A percentile compares a stretch with the other conserved stretches of the same genome.
These are phyloP conservation scores for Phoenoteleia sp. DNA, from an alignment of 2,888 invertebrate genomes.

Conservation along the genomic window DNA sequence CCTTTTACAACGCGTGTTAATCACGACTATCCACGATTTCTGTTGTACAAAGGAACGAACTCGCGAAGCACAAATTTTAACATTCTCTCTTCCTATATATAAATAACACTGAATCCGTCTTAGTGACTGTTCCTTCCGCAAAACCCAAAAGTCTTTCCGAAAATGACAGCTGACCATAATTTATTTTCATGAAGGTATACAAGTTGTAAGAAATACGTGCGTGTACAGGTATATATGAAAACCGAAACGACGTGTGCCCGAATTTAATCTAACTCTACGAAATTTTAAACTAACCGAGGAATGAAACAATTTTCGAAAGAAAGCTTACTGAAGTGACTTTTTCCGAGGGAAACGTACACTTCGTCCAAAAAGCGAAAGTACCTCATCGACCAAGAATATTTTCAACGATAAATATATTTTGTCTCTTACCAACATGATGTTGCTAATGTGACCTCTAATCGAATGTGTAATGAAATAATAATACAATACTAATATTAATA, in stretches of 20 bases:
- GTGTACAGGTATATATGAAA: not conserved
- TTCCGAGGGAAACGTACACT: slow-evolving; percentile 12
- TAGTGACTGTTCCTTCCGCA: slow-evolving; percentile 17
- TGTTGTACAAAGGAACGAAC: too few relatives aligned
- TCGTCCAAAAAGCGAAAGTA: slow-evolving; percentile 30
- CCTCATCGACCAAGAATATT: slow-evolving; percentile 32
- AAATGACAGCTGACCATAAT: slow-evolving; percentile 15
- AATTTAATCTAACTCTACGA: not conserved
- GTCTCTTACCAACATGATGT: slow-evolving; percentile 5
- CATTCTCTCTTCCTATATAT: not conserved
- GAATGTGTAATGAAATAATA: not conserved
- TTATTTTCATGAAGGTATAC: slow-evolving; percentile 22
- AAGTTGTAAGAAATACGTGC: slow-evolving; percentile 1
- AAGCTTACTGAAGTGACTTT: slow-evolving; percentile 19
- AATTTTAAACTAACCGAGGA: not conserved
- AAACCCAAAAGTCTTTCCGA: slow-evolving; percentile 44
- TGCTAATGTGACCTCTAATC: slow-evolving; percentile 13
- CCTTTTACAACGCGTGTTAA: too few relatives aligned
- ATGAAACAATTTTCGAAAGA: not conserved
- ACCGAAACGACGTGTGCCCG: not conserved
- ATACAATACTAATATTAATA: not conserved
- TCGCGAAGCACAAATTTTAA: not conserved
- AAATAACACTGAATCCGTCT: not conserved
- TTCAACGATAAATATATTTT: slow-evolving; percentile 41
- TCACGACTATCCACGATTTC: too few relatives aligned